phyloP scores from a whole-genome alignment of 2,113 vertebrate species.

The Amphiprion ocellaris region DNA sequence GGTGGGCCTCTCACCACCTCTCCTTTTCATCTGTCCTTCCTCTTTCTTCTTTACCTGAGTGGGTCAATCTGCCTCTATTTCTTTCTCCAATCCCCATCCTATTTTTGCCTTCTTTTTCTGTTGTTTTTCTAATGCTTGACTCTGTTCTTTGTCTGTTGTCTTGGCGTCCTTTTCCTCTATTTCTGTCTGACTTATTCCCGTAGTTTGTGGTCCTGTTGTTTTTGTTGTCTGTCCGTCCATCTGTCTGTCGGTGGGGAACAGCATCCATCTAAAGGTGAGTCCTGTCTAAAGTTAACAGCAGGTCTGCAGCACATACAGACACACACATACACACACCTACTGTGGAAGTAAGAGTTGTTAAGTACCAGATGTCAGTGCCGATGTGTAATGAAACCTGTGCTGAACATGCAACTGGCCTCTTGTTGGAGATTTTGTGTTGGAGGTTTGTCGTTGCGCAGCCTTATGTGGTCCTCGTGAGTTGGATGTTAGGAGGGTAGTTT shows the following conservation, averaged over 20 bases:
- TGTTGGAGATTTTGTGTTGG: conserved; percentile 5
- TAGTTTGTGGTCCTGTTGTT: conserved; percentile 25
- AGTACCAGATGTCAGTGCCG: conserved; percentile 1
- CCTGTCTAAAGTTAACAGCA: conserved; percentile 53
- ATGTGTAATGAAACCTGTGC: conserved; percentile 14
- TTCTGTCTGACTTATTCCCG: neutral
- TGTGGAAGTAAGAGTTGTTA: conserved; percentile 21
- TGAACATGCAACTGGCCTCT: neutral
- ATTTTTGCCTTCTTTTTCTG: neutral
- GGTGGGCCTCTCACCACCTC: conserved; percentile 58
- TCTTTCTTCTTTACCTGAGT: conserved; percentile 31
- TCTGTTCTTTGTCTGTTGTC: conserved; percentile 13
- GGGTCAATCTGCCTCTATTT: conserved; percentile 22
- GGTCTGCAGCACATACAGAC: conserved; percentile 6
- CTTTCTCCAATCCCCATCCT: neutral
- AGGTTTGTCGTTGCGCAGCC: neutral
- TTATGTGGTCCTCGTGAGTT: neutral
- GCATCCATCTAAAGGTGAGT: conserved; percentile 73
- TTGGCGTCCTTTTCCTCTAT: conserved; percentile 3
- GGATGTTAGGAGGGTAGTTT: neutral
- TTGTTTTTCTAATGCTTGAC: conserved; percentile 27
- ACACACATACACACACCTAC: neutral
- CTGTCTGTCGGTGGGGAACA: conserved; percentile 35
- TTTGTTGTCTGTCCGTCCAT: conserved; percentile 36
- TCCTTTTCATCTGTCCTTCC: conserved; percentile 40